These are phyloP conservation scores for Ia io DNA, from an alignment of 2,113 vertebrate species.

Conservation along the genomic window DNA sequence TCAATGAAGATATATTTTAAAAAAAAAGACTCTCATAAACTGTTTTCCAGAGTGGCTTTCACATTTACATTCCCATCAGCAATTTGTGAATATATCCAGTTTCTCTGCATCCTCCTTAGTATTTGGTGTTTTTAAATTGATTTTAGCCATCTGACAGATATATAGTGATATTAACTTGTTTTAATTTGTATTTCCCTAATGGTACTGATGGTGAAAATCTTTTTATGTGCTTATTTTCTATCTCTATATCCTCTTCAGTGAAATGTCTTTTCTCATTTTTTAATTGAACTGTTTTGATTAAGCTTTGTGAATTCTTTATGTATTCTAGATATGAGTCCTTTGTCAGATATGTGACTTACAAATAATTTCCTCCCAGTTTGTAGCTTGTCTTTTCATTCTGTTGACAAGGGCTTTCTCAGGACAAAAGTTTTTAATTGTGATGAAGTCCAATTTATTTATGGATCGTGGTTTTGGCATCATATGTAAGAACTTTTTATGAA, in stretches of 20 bases:
- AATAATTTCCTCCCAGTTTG: neutral
- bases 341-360: neutral
- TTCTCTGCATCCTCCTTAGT: neutral
- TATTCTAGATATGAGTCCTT: neutral
- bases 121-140: neutral
- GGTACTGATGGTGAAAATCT: neutral
- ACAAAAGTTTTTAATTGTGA: neutral
- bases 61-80: neutral
- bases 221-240: neutral
- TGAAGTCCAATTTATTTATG: neutral
- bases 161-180: neutral
- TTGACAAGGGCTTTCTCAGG: neutral
- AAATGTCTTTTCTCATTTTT: neutral
- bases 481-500: neutral
- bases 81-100: neutral
- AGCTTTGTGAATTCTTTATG: neutral
- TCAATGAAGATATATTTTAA: no score
- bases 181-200: neutral
- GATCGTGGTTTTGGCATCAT: neutral
- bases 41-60: neutral
- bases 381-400: constrained; percentile 18
- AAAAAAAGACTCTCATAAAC: neutral
- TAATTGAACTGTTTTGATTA: neutral
- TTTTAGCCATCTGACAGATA: neutral
- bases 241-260: neutral